Base-by-base conservation (phyloP, 2,113 vertebrate species). In the Neolamprologus kungweensis region DNA sequence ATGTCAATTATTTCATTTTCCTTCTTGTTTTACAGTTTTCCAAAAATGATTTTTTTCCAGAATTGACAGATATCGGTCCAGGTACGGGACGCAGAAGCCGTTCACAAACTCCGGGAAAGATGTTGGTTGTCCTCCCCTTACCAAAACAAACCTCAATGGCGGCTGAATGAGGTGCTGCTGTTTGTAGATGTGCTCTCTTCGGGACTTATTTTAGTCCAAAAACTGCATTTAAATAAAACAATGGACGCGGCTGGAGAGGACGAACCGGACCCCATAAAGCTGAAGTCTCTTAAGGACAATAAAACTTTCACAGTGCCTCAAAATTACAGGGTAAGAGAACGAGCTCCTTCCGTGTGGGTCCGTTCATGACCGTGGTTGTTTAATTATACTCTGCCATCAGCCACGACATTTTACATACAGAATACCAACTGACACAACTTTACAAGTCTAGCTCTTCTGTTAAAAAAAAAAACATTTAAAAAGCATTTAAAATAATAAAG, bases 221-320 rank as follows among this genome's bases (percentile, higher is more conserved):
- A 11, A 26, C 7, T 7, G 42, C 5, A 1, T 2, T 21, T 2
- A 3, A 50, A 23, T 16, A 6, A 13, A n/a, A 83, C 26, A 23
- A 96, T 96, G 96, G 96, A 97, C 14, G 14, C 53, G 4, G 14
- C 80, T 2, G 88, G 65, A 65, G 96, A 97, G 2, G 91, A 95
- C 5, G 96, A 96, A 31, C 88, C 92, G 53, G 96, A 96, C 2
- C 93, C 89, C 0, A 96, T 97, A 81, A 92, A 81, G 47, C 93
- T 97, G 13, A 97, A 96, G 60, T 96, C 96, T 2, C 42, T 97
- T 4, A 97, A 96, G 87, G 95, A 93, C 82, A 87, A 91, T 14
- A 95, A 82, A 88, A 95, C 93, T 5, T 97, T 96, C 84, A 93
- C 93, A 10, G 96, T 97, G 50, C 96, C 97, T 42, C 94, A 95